Evolutionary conservation across 2,113 vertebrate genomes (phyloP).

Genomic region (Heterochromis multidens): DNA sequence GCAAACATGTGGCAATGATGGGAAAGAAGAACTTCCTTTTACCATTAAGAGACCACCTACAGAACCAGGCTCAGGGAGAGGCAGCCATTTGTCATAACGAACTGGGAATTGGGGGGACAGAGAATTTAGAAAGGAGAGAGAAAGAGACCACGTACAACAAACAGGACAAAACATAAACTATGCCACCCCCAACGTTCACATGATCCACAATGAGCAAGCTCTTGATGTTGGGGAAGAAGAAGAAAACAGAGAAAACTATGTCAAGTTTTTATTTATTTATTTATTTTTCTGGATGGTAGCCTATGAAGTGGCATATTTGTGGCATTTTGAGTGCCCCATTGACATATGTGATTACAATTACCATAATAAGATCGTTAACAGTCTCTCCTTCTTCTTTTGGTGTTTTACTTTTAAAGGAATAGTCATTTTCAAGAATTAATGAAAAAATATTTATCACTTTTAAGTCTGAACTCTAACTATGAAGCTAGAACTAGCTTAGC

Average conservation of each 20-base stretch:
- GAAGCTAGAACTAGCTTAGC: neutral
- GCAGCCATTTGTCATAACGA: neutral
- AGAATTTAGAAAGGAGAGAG: neutral
- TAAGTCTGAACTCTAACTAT: neutral
- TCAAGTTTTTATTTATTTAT: neutral
- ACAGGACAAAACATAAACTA: neutral
- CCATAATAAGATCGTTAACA: neutral
- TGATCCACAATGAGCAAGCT: too few species aligned
- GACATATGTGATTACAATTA: neutral
- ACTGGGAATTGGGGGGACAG: neutral
- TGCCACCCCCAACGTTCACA: too few species aligned
- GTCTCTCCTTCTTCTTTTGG: neutral
- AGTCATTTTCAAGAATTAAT: neutral
- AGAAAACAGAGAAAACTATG: neutral
- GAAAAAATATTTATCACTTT: neutral
- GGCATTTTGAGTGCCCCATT: neutral
- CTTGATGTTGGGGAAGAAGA: neutral
- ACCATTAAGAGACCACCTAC: neutral
- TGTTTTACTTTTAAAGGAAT: neutral
- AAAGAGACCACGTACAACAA: neutral
- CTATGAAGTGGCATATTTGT: neutral
- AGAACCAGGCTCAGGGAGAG: neutral
- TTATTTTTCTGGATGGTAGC: neutral
- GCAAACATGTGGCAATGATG: neutral
- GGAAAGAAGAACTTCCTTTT: neutral